Evolutionary conservation across 30 jellyfish, hydroid and myxozoan species (phyloP), one percentile per base, ranked within the genome.

Genomic region (Aurelia sp.): DNA sequence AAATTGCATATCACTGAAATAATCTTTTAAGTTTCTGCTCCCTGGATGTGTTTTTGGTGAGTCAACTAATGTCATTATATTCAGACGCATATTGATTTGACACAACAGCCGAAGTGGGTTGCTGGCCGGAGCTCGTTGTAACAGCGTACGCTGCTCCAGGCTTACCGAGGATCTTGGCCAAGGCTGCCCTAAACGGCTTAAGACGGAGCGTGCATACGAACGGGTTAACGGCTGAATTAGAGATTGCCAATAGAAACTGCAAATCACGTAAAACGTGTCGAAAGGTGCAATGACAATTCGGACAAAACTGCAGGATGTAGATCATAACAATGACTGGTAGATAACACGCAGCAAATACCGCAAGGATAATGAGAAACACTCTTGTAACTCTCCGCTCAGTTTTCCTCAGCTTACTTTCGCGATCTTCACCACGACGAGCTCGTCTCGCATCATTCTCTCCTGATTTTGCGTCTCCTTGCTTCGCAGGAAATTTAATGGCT

Each of bases 251-350:
- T 44, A 94, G 74, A 79, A 79, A 79, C 75, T 94, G 99, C 69
- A 89, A 67, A 60, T 94, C 99, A 11, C 99, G 92, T 71, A 94
- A 31, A 33, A 83, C 97, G 62, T 94, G 99, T n/a, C 96, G 86
- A 21, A 79, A 75, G 21, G 81, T 89, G 84, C 99, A 94, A 55
- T 74, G 78, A 74, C 99, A 94, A 47, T 50, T 37, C 21, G 95
- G 78, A 68, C 99, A 94, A 78, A 94, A 89, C 60, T 82, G 76
- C 74, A 94, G 58, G 37, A 80, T 58, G 80, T 94, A 94, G 78
- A 94, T 94, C 76, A 82, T 63, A 66, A 73, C 81, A 18, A 94
- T 88, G 50, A 97, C 97, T 18, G 99, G 99, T 6, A 88, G 61
- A 74, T 86, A 94, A 73, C 96, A 76, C 3, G 44, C 79, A n/a